Evolutionary conservation across 2,113 vertebrate genomes (phyloP).

Genomic region (Melanerpes aurifrons): DNA sequence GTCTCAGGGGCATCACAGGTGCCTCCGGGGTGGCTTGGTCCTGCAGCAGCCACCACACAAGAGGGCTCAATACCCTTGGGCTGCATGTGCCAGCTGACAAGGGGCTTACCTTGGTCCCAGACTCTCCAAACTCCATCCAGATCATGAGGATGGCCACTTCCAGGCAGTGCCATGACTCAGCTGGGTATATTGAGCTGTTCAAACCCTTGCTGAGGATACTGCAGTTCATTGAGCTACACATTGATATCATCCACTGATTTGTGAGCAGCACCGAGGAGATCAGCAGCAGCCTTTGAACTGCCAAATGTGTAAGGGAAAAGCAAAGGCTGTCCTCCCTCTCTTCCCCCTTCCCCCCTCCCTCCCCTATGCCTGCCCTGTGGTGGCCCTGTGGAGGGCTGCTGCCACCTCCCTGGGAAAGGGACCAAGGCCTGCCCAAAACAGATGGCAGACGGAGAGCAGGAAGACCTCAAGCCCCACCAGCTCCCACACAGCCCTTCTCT

Average conservation of each 20-base stretch:
- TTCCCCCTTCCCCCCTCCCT: too few relatives aligned
- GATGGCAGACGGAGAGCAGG: not conserved
- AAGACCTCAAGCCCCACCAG: not conserved
- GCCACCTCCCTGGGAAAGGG: constrained; percentile 16
- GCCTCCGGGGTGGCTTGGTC: rapidly evolving
- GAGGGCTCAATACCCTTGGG: not conserved
- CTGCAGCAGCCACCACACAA: not conserved
- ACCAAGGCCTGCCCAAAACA: constrained; percentile 23
- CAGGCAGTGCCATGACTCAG: not conserved
- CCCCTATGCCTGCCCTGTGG: not conserved
- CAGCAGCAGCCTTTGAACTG: not conserved
- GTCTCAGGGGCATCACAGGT: not conserved
- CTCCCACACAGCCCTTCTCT: not conserved
- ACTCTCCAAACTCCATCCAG: not conserved
- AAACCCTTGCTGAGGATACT: rapidly evolving
- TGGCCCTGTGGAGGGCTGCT: not conserved
- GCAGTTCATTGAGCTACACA: not conserved
- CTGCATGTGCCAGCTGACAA: not conserved
- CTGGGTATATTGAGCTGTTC: not conserved
- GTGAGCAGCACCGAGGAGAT: not conserved
- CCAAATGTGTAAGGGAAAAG: not conserved
- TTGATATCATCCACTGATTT: not conserved
- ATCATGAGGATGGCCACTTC: not conserved
- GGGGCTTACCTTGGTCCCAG: constrained; percentile 17
- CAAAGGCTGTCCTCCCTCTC: not conserved